Evolutionary conservation across 2,888 invertebrate genomes (phyloP), one percentile per base, ranked within the genome.

Genomic region (Kryphioiulus occultus): DNA sequence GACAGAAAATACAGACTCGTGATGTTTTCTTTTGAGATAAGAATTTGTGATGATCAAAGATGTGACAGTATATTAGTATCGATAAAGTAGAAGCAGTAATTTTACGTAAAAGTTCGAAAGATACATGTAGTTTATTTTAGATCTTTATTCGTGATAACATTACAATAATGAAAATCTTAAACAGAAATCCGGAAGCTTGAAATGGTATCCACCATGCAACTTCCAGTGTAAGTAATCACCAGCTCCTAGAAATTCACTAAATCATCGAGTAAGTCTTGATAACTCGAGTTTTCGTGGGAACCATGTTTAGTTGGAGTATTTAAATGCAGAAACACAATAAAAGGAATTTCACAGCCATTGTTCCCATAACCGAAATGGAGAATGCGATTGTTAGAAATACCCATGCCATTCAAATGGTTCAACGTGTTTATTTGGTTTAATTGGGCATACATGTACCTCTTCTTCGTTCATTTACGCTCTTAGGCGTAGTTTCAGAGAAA

Each of bases 341-440:
- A 59, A 59, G 59, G 59, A 59, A 59, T 59, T 59, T 59, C 59
- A 59, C 59, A 59, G 59, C 59, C 10, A n/a, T 59, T 59, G 22
- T 59, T 59, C 59, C 59, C 59, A 59, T 59, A 59, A 1, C 59
- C 59, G 59, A 59, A 59, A 59, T 59, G 22, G 59, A 59, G 22
- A 59, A 59, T 22, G 59, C 10, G 59, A 59, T 59, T 59, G 59
- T 59, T 22, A 59, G 22, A 59, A 59, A 59, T 59, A 59, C 59
- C 59, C 59, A 59, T 59, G 59, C 59, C 59, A 59, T 59, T 59
- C 59, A 59, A 59, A 59, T 59, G 59, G 59, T 59, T 59, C n/a
- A 10, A 22, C 10, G 59, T 59, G 22, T 59, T 59, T 59, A 59
- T 59, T 59, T n/a, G 59, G 22, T 59, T 59, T 15, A 59, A 59